These are phyloP conservation scores for Bufo bufo DNA, from an alignment of 2,113 vertebrate species.

Conservation along the genomic window DNA sequence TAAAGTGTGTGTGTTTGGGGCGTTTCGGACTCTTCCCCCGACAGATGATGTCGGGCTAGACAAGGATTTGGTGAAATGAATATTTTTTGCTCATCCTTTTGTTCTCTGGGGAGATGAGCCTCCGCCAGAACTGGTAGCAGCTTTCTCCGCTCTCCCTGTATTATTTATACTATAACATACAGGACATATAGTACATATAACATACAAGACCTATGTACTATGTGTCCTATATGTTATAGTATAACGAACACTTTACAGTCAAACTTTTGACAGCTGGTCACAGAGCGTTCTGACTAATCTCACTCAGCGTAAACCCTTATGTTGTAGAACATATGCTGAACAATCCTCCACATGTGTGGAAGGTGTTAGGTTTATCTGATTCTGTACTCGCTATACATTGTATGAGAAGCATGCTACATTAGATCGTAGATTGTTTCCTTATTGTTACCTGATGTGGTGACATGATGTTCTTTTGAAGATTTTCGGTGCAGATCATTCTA, in stretches of 20 bases:
- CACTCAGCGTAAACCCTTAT: not conserved
- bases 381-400: not conserved
- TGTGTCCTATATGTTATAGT: not conserved
- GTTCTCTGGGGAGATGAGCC: too few relatives aligned
- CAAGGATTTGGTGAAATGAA: too few relatives aligned
- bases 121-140: too few relatives aligned
- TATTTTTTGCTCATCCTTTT: too few relatives aligned
- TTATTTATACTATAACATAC: too few relatives aligned
- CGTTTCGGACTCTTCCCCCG: too few relatives aligned
- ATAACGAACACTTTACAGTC: not conserved
- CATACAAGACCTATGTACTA: not conserved
- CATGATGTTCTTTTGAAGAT: slow-evolving; percentile 37
- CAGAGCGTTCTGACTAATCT: not conserved
- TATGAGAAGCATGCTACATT: slow-evolving; percentile 4
- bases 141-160: too few relatives aligned
- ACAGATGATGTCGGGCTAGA: too few relatives aligned
- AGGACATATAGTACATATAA: too few relatives aligned
- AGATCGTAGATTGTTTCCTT: slow-evolving; percentile 27
- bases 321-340: not conserved
- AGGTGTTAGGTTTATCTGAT: slow-evolving; percentile 13
- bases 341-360: not conserved
- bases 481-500: slow-evolving; percentile 22
- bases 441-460: slow-evolving; percentile 35
- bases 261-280: not conserved
- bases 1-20: too few relatives aligned